Conservation (phyloP, 2,113 vertebrate species). For the Pleuronectes platessa region DNA sequence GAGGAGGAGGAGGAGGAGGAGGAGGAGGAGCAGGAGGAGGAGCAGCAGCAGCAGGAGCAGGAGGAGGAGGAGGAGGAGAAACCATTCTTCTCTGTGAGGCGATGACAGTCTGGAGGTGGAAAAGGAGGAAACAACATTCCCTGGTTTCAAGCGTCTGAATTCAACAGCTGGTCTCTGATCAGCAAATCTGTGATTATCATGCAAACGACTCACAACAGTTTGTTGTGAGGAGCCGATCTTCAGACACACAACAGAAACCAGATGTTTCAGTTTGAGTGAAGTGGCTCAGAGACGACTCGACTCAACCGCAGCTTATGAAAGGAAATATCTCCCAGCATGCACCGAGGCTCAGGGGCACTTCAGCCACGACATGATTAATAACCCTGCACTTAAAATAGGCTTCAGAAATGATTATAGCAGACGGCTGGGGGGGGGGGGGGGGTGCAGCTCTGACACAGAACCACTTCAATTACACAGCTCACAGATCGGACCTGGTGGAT, state of each 20-base stretch:
- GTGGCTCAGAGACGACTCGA: conserved; percentile 5
- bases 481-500: too few relatives aligned
- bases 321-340: conserved; percentile 40
- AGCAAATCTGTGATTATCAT: too few relatives aligned
- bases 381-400: conserved; percentile 51
- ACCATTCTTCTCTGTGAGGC: background rate
- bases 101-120: too few relatives aligned
- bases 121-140: too few relatives aligned
- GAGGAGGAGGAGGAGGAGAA: background rate
- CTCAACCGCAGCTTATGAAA: conserved; percentile 10
- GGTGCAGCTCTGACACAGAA: conserved; percentile 12
- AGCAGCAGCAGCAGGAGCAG: background rate
- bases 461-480: conserved; percentile 30
- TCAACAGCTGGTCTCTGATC: background rate
- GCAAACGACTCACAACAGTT: background rate
- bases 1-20: background rate
- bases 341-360: conserved; percentile 12
- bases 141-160: background rate
- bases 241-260: conserved; percentile 24
- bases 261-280: conserved; percentile 15
- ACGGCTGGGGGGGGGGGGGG: conserved; percentile 8
- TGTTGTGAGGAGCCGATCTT: conserved; percentile 2
- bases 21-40: background rate
- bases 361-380: conserved; percentile 51
- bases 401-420: conserved; percentile 44